A percentile compares a stretch with the other conserved stretches of the same genome.
Evolutionary conservation across 2,888 invertebrate species (phyloP).

Genomic region (Schizaphis graminum): DNA sequence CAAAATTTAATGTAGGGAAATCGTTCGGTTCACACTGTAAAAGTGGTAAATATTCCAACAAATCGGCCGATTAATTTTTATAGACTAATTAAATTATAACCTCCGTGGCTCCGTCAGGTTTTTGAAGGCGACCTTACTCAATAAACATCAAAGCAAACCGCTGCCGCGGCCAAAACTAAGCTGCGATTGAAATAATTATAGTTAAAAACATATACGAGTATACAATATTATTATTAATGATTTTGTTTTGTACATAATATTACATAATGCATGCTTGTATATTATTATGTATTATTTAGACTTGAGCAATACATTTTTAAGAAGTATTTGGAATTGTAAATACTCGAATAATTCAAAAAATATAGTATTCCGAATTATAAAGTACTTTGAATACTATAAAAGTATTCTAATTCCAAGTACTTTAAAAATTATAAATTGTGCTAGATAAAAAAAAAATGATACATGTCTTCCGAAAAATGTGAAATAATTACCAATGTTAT

Average conservation of each 20-base stretch:
- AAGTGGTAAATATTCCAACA: not conserved
- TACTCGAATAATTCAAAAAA: not conserved
- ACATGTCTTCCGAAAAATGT: not conserved
- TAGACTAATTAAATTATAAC: not conserved
- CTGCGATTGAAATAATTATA: not conserved
- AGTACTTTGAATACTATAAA: too few relatives aligned
- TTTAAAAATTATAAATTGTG: not conserved
- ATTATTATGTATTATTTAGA: not conserved
- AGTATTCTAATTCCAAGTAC: not conserved
- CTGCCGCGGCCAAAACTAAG: not conserved
- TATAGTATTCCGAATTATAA: not conserved
- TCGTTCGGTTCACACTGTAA: not conserved
- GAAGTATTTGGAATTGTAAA: not conserved
- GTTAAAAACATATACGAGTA: not conserved
- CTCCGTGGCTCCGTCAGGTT: not conserved
- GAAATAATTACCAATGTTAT: not conserved
- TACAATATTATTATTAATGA: not conserved
- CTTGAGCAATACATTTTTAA: not conserved
- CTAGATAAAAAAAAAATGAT: not conserved
- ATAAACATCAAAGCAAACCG: constrained; percentile 6
- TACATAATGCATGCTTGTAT: not conserved
- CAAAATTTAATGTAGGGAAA: not conserved
- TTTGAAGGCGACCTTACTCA: not conserved
- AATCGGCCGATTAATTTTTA: not conserved
- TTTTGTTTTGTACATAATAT: not conserved